Base-by-base conservation (phyloP, 2,113 vertebrate species). In the Sminthopsis crassicaudata region DNA sequence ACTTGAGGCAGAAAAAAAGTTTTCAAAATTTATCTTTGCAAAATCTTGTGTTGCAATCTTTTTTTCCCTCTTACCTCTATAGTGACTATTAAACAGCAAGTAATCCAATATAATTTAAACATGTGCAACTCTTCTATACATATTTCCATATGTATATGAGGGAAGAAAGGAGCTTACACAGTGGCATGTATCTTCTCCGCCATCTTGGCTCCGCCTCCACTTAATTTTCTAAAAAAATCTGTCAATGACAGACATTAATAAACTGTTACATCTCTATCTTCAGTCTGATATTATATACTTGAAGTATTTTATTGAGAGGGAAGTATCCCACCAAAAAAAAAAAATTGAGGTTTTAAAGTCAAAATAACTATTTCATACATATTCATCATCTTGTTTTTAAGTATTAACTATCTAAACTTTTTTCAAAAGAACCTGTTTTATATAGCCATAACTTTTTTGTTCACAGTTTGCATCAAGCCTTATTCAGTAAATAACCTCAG, bases 161-260 rank as follows among this genome's bases (percentile, higher is more conserved):
- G n/a, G n/a, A n/a, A n/a, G n/a, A n/a, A n/a, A n/a, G n/a, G n/a
- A n/a, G n/a, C n/a, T n/a, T n/a, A n/a, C n/a, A n/a, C n/a, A n/a
- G n/a, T n/a, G n/a, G n/a, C n/a, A n/a, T n/a, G n/a, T n/a, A n/a
- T n/a, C n/a, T n/a, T n/a, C n/a, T n/a, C n/a, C n/a, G n/a, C n/a
- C n/a, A n/a, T n/a, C n/a, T n/a, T n/a, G n/a, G n/a, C n/a, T n/a
- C n/a, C n/a, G n/a, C n/a, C n/a, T n/a, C n/a, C n/a, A 84, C 51
- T 92, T 94, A 95, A 88, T 36, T 67, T 42, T 42, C 92, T 90
- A 93, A 95, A 95, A 97, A n/a, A n/a, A n/a, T 46, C 90, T 48
- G 96, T 96, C 12, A 91, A 93, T 36, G 94, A 84, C n/a, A 96
- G 50, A 0, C 42, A 90, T n/a, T 42, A 89, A 11, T 67, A 7